A percentile compares a stretch with the other conserved stretches of the same genome.
Conservation (phyloP, 2,888 invertebrate genomes). For the Boloria euphrosyne region DNA sequence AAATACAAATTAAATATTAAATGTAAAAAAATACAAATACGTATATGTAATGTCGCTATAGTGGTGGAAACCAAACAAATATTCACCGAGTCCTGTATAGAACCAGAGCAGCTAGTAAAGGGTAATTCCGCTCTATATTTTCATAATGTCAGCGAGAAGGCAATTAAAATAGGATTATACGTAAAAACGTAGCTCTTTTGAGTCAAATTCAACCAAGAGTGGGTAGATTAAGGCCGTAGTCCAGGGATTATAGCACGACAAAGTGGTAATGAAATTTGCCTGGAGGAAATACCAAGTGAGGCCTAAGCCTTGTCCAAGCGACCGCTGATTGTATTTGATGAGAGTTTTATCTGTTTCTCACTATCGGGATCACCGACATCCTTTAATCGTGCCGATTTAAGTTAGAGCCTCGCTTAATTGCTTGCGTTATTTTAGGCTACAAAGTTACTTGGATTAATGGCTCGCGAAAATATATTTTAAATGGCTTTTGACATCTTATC, state of each 20-base stretch:
- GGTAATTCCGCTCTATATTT: constrained; percentile 71
- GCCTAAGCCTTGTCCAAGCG: constrained; percentile 76
- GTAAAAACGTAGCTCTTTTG: constrained; percentile 75
- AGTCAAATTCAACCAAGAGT: constrained; percentile 71
- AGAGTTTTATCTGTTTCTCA: constrained; percentile 77
- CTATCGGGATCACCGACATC: constrained; percentile 58
- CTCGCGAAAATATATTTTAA: constrained; percentile 33
- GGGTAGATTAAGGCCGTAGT: constrained; percentile 77
- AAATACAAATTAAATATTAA: constrained; percentile 44
- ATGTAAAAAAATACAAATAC: neutral
- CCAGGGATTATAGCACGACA: constrained; percentile 73
- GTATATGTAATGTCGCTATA: constrained; percentile 49
- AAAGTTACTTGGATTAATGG: constrained; percentile 45
- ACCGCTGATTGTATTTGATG: constrained; percentile 78
- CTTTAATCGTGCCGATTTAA: constrained; percentile 63
- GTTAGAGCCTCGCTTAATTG: constrained; percentile 62
- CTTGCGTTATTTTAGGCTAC: constrained; percentile 55
- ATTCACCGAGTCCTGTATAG: constrained; percentile 10
- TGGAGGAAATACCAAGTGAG: constrained; percentile 74
- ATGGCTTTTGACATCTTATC: constrained; percentile 26
- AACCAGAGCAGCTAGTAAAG: constrained; percentile 13
- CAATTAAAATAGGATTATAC: constrained; percentile 80
- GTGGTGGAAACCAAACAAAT: constrained; percentile 7
- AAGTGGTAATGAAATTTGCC: constrained; percentile 80
- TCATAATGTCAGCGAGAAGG: constrained; percentile 66